phyloP scores from a whole-genome alignment of 2,113 vertebrate species.

The cattle (Bos taurus) region DNA sequence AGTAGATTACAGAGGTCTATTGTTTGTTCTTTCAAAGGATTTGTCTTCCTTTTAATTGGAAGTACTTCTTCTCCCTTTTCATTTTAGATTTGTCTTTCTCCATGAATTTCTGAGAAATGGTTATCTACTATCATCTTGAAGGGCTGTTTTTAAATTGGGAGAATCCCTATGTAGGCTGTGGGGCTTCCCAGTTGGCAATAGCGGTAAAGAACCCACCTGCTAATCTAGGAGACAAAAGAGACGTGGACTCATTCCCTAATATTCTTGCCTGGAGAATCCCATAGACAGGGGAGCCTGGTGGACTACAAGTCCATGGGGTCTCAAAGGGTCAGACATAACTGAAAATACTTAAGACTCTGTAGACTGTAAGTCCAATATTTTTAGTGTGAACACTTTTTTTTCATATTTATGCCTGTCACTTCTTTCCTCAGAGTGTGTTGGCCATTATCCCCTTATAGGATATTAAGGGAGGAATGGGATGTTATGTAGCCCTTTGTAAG shows the following conservation, averaged over 20 bases:
- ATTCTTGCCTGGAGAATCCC: neutral
- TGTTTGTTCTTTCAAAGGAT: neutral
- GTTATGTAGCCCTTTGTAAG: neutral
- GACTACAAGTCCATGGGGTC: neutral
- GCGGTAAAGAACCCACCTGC: neutral
- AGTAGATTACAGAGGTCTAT: neutral
- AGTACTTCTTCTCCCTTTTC: neutral
- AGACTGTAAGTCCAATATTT: neutral
- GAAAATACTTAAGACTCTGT: neutral
- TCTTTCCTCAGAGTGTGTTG: neutral
- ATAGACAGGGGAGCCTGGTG: neutral
- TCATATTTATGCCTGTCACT: neutral
- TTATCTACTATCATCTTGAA: neutral
- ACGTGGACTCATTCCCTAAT: rapidly evolving
- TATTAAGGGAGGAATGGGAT: neutral
- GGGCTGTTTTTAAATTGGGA: neutral
- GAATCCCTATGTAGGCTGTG: neutral
- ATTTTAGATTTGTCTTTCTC: neutral
- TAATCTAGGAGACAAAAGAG: neutral
- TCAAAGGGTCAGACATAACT: neutral
- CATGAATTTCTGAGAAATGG: neutral
- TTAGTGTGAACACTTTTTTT: neutral
- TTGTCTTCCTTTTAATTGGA: neutral
- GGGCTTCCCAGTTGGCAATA: neutral
- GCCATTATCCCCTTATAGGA: neutral